Base-by-base conservation (phyloP, 2,797 vertebrate species). In the Taeniopygia guttata region DNA sequence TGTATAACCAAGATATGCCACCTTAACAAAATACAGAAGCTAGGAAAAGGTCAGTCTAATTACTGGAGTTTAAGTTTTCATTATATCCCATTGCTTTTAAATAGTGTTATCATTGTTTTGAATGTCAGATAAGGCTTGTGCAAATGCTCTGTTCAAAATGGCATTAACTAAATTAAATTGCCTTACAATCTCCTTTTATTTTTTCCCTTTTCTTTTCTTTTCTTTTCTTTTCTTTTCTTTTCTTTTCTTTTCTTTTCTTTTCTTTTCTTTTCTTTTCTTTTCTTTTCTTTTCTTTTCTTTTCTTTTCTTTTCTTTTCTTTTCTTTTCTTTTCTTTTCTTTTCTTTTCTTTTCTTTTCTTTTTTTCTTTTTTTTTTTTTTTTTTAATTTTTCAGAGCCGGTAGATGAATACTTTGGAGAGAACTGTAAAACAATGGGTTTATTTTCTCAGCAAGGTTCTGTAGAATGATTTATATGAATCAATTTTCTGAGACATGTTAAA, bases 61-160 rank as follows among this genome's bases (percentile, higher is more conserved):
- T 86, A 77, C 16, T 51, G 22, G 32, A 54, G 22, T 54, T 59
- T 30, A 80, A 64, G 5, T 32, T 87, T 78, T 58, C 42, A 23
- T 74, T 94, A 73, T 54, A 73, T 77, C 77, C 16, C 27, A 25
- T 66, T 87, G 40, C 19, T 87, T 68, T 67, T 46, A 83, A 78
- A 67, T 54, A 51, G 7, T 36, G 9, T 82, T 90, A 88, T 82
- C 68, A 42, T 10, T 48, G 26, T 40, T 94, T 64, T 74, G 40
- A 88, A 82, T 63, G 46, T 43, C 19, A 84, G 64, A 34, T 78
- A 80, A 87, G 49, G 63, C 52, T 81, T 66, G 36, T 63, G n/a
- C 38, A 92, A 92, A 92, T 84, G 32, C 11, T 52, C 21, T 45
- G 40, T 75, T 95, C 51, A 75, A 74, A 87, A 83, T 55, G 58